Percentiles rank a stretch among this genome's conserved stretches.
These are phyloP conservation scores for Drosophila fuyamai DNA, from an alignment of 1,140 invertebrate species.

Conservation along the genomic window DNA sequence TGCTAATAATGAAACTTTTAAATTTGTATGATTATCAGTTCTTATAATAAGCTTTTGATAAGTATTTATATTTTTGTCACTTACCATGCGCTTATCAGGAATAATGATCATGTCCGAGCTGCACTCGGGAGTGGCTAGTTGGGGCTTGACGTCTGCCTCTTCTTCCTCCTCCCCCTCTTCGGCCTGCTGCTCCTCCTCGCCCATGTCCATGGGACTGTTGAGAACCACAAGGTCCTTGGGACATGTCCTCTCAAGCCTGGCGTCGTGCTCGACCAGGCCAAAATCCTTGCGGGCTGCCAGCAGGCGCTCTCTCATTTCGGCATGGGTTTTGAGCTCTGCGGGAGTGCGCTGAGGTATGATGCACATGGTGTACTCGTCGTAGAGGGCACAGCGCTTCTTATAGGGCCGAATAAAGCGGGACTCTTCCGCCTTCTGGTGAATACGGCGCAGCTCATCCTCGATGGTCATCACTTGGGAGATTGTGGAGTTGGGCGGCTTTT, in stretches of 20 bases:
- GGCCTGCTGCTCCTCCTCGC: conserved; percentile 46
- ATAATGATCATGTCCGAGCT: conserved; percentile 71
- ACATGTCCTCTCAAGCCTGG: conserved; percentile 23
- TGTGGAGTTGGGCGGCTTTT: conserved; percentile 61
- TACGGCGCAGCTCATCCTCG: conserved; percentile 72
- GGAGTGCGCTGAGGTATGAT: conserved; percentile 67
- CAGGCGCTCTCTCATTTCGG: conserved; percentile 67
- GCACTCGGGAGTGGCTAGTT: conserved; percentile 65
- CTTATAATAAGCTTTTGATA: neutral
- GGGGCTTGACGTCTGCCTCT: conserved; percentile 59
- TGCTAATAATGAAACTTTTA: neutral
- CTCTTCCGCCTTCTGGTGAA: conserved; percentile 68
- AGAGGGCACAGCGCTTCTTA: conserved; percentile 59
- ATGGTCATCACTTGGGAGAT: conserved; percentile 74
- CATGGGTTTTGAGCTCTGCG: conserved; percentile 56
- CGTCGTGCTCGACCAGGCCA: conserved; percentile 67
- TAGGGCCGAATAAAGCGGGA: conserved; percentile 57
- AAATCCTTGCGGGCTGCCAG: conserved; percentile 37
- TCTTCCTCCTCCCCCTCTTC: conserved; percentile 52
- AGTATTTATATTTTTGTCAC: conserved; percentile 9
- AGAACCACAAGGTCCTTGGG: conserved; percentile 60
- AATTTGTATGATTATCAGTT: neutral
- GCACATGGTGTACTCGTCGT: conserved; percentile 67
- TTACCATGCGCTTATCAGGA: conserved; percentile 73
- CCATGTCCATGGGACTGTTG: conserved; percentile 62